Conservation (phyloP, 2,113 vertebrate species). For the Madoqua kirkii region DNA sequence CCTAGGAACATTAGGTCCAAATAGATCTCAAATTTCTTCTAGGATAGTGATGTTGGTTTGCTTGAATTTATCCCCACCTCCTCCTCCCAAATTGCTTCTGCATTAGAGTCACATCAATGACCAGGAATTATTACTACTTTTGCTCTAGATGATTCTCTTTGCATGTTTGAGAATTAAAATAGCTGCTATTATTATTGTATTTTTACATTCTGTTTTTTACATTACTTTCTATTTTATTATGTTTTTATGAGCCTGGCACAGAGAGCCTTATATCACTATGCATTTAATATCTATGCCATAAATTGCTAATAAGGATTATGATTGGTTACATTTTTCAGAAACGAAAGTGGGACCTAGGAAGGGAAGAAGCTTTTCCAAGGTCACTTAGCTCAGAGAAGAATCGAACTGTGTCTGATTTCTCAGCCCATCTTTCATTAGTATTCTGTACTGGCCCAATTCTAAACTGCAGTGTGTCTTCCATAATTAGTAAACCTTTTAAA, state of each 20-base stretch:
- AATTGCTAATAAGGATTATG: background rate
- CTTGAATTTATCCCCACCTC: background rate
- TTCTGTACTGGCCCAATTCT: background rate
- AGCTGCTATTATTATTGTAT: background rate
- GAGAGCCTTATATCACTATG: background rate
- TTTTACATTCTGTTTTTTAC: background rate
- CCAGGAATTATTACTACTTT: background rate
- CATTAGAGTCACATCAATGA: background rate
- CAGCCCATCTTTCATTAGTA: background rate
- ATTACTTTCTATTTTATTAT: background rate
- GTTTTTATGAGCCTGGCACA: background rate
- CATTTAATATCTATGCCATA: background rate
- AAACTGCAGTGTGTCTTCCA: background rate
- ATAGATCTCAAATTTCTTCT: background rate
- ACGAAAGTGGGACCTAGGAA: background rate
- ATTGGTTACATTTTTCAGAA: slow-evolving; percentile 10
- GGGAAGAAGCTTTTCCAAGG: background rate
- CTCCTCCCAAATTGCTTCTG: background rate
- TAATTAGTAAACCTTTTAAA: background rate
- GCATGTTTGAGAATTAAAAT: background rate
- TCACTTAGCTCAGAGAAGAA: background rate
- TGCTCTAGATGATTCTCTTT: background rate
- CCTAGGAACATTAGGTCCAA: background rate
- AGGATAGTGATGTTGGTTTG: background rate
- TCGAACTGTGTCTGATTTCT: background rate